Evolutionary conservation across 92 coral and sea anemone genomes (phyloP).

Genomic region (Palythoa grandiflora): DNA sequence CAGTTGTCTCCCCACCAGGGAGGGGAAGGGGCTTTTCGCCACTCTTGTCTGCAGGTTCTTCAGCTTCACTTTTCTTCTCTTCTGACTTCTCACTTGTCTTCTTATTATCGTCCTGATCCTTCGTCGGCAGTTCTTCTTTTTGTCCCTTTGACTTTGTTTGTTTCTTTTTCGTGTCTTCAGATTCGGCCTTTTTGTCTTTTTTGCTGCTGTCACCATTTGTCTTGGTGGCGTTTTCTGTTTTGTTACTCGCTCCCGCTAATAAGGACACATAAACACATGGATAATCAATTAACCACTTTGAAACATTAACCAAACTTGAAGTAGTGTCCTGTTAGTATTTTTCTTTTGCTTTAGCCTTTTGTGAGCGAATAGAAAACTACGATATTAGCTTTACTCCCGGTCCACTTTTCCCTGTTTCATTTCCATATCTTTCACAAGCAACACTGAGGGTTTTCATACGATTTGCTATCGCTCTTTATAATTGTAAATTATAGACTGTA

Average conservation of each 20-base stretch:
- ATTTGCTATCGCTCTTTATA: conserved; percentile 62
- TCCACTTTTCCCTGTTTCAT: conserved; percentile 88
- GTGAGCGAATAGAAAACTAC: no score
- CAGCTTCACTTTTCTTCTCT: conserved; percentile 15
- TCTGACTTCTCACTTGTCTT: conserved; percentile 46
- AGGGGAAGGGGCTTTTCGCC: conserved; percentile 69
- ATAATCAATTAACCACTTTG: not conserved
- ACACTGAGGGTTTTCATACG: conserved; percentile 88
- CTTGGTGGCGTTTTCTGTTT: conserved; percentile 43
- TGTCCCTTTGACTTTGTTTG: conserved; percentile 48
- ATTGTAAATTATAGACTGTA: no score
- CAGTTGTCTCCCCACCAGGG: conserved; percentile 52
- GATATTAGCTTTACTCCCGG: conserved; percentile 58
- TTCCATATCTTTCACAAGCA: conserved; percentile 88
- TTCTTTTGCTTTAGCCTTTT: no score
- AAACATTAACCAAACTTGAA: no score
- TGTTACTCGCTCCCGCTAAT: conserved; percentile 34
- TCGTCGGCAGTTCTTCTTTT: conserved; percentile 50
- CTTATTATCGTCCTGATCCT: conserved; percentile 36
- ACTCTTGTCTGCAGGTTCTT: conserved; percentile 23
- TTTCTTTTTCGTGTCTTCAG: conserved; percentile 7
- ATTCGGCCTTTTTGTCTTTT: conserved; percentile 22
- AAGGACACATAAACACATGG: not conserved
- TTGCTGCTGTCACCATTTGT: conserved; percentile 26
- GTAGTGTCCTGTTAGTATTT: no score